Evolutionary conservation across 1,140 invertebrate genomes (phyloP), one percentile per base, ranked within the genome.

Genomic region (Pectinophora gossypiella): DNA sequence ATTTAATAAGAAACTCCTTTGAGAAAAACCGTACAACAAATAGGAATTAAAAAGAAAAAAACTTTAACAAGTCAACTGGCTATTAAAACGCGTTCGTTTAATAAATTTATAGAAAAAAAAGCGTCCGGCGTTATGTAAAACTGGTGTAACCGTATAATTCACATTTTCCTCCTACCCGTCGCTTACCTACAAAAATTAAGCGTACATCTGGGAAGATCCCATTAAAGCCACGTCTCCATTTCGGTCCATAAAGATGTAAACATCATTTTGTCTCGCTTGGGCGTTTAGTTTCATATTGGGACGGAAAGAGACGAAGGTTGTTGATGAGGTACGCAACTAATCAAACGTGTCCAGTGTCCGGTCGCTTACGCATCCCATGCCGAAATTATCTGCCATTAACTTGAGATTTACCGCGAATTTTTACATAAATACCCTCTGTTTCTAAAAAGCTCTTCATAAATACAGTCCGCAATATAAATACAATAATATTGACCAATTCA

Each of bases 291-390:
- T 9, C 19, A 36, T 19, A 10, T 40, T 52, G 35, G 10, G 59
- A 27, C 10, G 5, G 68, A 83, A 54, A 56, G 76, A 76, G 83
- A 80, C 64, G 42, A 68, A 65, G 61, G 51, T 53, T 74, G 18
- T 58, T 69, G 71, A 76, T 74, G 72, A 80, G 75, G 76, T 65
- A 68, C 76, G 67, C 59, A 72, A 59, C 76, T 82, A 83, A 86
- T 86, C 67, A 83, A 63, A 71, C 83, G 80, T 82, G 68, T 82
- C 82, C 72, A 76, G 64, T 84, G 72, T 84, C 82, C 72, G 59
- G 60, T 53, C 68, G 77, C 70, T 36, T 67, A 66, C 76, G 76
- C 78, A 80, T 85, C 76, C 53, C 35, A 54, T 43, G 51, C 57
- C 54, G 45, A 71, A 77, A 68, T 74, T 67, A 56, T 67, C 61